Conservation (phyloP, 35 echinoderm and acorn worm genomes). For the Heliocidaris tuberculata region DNA sequence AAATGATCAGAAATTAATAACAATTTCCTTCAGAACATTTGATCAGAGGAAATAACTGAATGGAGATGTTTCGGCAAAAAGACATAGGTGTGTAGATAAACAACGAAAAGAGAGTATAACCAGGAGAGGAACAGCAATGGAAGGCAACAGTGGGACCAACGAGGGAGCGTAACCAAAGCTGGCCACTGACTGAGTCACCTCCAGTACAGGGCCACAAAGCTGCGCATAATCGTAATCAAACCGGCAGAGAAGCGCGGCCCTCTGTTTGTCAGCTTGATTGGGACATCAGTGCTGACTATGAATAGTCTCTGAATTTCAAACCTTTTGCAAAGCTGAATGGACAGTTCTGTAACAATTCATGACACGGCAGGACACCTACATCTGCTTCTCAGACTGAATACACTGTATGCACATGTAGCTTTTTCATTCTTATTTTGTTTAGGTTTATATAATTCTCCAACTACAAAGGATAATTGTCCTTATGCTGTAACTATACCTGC, state of each 20-base stretch:
- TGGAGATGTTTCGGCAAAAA: neutral
- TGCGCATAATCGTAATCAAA: constrained; percentile 44
- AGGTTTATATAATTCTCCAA: no score
- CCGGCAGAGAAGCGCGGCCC: neutral
- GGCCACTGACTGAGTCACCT: constrained; percentile 35
- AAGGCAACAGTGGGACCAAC: neutral
- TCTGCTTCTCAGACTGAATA: neutral
- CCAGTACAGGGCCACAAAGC: neutral
- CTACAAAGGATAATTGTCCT: no score
- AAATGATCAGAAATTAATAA: no score
- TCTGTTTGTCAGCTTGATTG: constrained; percentile 26
- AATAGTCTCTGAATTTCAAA: neutral
- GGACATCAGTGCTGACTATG: constrained; percentile 20
- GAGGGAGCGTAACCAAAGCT: constrained; percentile 9
- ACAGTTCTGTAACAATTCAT: neutral
- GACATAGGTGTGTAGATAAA: neutral
- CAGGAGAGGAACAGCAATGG: neutral
- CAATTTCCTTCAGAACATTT: no score
- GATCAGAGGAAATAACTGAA: neutral
- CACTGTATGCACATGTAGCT: no score
- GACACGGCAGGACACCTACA: neutral
- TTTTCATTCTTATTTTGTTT: no score
- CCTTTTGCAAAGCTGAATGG: neutral
- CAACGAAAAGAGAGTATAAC: neutral
- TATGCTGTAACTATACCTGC: no score